phyloP scores from a whole-genome alignment of 2,113 vertebrate species.

The Malurus melanocephalus region DNA sequence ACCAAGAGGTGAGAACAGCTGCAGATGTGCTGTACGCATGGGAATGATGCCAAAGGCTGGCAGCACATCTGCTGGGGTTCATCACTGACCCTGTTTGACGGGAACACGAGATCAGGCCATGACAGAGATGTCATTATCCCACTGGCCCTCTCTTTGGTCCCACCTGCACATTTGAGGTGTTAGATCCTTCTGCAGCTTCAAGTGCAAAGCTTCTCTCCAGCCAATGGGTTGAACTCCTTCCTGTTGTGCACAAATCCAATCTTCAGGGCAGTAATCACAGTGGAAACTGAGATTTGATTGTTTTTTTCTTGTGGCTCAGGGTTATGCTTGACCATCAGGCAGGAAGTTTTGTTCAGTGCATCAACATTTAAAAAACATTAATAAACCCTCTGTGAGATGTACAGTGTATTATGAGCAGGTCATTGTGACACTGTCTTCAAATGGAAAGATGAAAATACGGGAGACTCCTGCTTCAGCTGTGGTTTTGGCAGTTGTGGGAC shows the following conservation, averaged over 20 bases:
- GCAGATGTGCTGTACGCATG: not conserved
- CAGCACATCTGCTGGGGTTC: not conserved
- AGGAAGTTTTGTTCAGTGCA: not conserved
- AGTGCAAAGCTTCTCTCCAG: not conserved
- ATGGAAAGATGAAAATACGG: slow-evolving; percentile 23
- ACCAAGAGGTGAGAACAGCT: not conserved
- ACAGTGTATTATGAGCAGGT: not conserved
- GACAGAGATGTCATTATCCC: not conserved
- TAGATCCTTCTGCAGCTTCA: not conserved
- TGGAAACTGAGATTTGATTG: not conserved
- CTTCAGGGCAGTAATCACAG: not conserved
- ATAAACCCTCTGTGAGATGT: not conserved
- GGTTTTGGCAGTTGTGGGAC: slow-evolving; percentile 2
- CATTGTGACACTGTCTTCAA: not conserved
- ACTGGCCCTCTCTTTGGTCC: not conserved
- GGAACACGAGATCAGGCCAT: not conserved
- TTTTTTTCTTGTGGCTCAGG: not conserved
- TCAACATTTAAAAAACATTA: not conserved
- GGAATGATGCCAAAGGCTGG: not conserved
- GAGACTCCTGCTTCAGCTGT: not conserved
- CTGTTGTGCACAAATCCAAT: not conserved
- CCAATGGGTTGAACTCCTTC: not conserved
- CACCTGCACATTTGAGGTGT: not conserved
- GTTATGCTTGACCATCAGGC: not conserved
- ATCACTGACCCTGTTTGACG: not conserved